Base-by-base conservation (phyloP, 2,888 invertebrate species). In the Eupeodes luniger region DNA sequence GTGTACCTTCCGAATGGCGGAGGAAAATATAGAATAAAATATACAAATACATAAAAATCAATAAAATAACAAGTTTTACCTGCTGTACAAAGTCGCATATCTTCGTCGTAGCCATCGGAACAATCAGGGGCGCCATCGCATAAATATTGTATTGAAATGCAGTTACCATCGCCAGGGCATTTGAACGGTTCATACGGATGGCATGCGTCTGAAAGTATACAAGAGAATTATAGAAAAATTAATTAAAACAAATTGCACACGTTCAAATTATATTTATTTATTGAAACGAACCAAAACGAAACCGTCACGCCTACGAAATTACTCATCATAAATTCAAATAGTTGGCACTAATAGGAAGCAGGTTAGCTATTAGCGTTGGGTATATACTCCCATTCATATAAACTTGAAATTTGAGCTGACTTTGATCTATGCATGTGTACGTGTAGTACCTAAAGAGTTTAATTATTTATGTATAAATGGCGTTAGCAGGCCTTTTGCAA, bases 181-280 rank as follows among this genome's bases (percentile, higher is more conserved):
- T 98, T 98, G 95, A 99, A 99, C 53, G 98, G 99, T 94, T 98
- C 98, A 94, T 98, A 98, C 1, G 98, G 98, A 93, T 98, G 98
- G 92, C 98, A 98, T 91, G 96, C 95, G 79, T 95, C 96, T 96
- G 92, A 72, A 93, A 40, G 44, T 19, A 64, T 7, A n/a, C 51
- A 27, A 27, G 10, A 36, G 12, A 36, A 53, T 27, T 27, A 53
- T n/a, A 53, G 34, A 1, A 53, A 66, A 69, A 36, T 11, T 53
- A 36, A 16, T 69, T 69, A 36, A 57, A 72, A 14, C 16, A 44
- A 72, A 57, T 72, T 55, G 55, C 55, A 53, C 40, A 53, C 57
- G 27, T 44, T 72, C 16, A 70, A 40, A 55, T 57, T 57, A 72
- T 57, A 47, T 57, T 72, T 57, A 72, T 72, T 72, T 72, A 69